phyloP scores from a whole-genome alignment of 2,888 invertebrate genomes.

The Lasioglossum villosulum region DNA sequence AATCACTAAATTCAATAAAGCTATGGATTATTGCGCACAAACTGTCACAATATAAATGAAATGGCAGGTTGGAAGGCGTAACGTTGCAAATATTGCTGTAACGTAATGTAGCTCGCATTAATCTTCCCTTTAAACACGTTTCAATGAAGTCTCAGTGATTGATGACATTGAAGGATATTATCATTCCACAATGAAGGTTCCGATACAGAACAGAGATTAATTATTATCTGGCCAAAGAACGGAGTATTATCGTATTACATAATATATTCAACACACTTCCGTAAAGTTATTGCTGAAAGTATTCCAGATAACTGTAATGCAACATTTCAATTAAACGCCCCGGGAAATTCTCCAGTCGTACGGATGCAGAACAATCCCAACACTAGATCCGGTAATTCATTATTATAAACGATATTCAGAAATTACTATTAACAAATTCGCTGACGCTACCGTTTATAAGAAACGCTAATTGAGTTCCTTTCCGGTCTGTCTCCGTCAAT shows the following conservation, averaged over 20 bases:
- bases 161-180: slow-evolving; percentile 7
- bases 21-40: not conserved
- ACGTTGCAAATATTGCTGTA: not conserved
- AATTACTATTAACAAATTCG: too few species aligned
- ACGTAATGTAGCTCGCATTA: not conserved
- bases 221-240: not conserved
- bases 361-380: not conserved
- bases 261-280: not conserved
- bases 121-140: slow-evolving; percentile 18
- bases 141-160: slow-evolving; percentile 5
- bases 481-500: too few species aligned
- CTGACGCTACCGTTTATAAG: too few species aligned
- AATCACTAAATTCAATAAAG: not conserved
- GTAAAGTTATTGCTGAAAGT: not conserved
- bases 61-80: not conserved
- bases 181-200: slow-evolving; percentile 12
- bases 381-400: too few species aligned
- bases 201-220: not conserved
- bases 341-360: not conserved
- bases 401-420: too few species aligned
- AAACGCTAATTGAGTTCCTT: too few species aligned
- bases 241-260: not conserved
- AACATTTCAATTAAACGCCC: not conserved
- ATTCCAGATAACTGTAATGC: not conserved
- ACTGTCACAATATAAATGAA: not conserved